These are phyloP conservation scores for Andricus quercusramuli DNA, from an alignment of 2,888 invertebrate species.

Conservation along the genomic window DNA sequence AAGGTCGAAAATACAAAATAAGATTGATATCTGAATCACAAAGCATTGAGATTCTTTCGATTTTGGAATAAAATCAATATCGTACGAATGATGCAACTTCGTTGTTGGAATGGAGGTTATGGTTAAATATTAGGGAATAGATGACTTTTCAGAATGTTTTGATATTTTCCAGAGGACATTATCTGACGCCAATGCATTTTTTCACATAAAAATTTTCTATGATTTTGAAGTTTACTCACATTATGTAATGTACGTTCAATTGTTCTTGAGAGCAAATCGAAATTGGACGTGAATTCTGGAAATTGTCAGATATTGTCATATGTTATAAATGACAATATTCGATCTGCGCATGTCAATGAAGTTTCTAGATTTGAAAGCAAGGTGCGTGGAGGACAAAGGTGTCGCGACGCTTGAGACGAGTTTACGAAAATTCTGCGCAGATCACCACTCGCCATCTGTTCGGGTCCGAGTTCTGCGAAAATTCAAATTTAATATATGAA, in stretches of 20 bases:
- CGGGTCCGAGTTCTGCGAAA: fast-evolving
- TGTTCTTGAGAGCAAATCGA: constrained; percentile 47
- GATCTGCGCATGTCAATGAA: not conserved
- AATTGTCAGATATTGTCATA: not conserved
- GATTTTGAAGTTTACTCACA: constrained; percentile 62
- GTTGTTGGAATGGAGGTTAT: constrained; percentile 13
- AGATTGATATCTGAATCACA: not conserved
- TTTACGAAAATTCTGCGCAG: no score
- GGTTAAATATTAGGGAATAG: not conserved
- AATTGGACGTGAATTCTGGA: not conserved
- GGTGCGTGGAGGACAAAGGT: no score
- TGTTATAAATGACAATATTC: no score
- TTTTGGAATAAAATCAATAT: not conserved
- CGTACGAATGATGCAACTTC: not conserved
- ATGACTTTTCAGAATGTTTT: not conserved
- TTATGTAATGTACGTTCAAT: constrained; percentile 65
- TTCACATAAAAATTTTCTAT: not conserved
- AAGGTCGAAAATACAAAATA: constrained; percentile 24
- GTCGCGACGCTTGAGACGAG: no score
- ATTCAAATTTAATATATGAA: no score
- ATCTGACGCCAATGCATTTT: not conserved
- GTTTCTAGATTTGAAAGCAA: not conserved
- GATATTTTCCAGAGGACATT: not conserved
- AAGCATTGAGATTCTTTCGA: not conserved
- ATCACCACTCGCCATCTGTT: no score